These are phyloP conservation scores for Hyperopisus bebe DNA, from an alignment of 2,113 vertebrate genomes.

Conservation along the genomic window DNA sequence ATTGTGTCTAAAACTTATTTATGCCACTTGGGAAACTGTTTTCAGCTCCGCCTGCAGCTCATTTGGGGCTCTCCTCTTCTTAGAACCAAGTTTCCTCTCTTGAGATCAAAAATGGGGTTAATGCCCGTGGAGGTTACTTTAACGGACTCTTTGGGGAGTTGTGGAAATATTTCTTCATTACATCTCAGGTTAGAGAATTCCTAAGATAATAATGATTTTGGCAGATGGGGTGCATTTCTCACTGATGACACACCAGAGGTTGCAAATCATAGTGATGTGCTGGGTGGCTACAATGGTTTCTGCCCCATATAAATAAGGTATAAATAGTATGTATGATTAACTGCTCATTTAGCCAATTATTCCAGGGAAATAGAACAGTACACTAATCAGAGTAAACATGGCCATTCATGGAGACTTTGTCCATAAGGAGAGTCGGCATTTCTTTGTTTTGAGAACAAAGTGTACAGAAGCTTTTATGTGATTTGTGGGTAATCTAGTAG, in stretches of 20 bases:
- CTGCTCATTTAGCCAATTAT: not conserved
- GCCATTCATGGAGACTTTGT: not conserved
- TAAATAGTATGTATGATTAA: not conserved
- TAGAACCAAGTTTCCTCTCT: not conserved
- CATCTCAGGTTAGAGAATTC: slow-evolving; percentile 9
- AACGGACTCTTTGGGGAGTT: not conserved
- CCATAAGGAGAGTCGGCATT: not conserved
- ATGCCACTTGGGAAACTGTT: slow-evolving; percentile 7
- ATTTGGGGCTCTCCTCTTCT: not conserved
- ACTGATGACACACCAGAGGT: not conserved
- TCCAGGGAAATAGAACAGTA: not conserved
- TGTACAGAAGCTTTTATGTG: not conserved
- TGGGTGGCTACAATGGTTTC: not conserved
- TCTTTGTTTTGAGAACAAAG: not conserved
- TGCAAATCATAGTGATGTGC: not conserved
- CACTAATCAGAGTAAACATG: not conserved
- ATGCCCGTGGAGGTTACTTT: not conserved
- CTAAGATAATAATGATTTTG: not conserved
- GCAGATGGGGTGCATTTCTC: not conserved
- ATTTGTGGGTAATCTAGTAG: not conserved
- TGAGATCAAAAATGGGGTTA: not conserved
- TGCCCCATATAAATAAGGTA: not conserved
- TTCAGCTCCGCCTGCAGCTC: not conserved
- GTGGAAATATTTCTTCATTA: not conserved
- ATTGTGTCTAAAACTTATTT: not conserved